A percentile compares a stretch with the other conserved stretches of the same genome.
Conservation (phyloP, 2,113 vertebrate genomes). For the Nannospalax galili region DNA sequence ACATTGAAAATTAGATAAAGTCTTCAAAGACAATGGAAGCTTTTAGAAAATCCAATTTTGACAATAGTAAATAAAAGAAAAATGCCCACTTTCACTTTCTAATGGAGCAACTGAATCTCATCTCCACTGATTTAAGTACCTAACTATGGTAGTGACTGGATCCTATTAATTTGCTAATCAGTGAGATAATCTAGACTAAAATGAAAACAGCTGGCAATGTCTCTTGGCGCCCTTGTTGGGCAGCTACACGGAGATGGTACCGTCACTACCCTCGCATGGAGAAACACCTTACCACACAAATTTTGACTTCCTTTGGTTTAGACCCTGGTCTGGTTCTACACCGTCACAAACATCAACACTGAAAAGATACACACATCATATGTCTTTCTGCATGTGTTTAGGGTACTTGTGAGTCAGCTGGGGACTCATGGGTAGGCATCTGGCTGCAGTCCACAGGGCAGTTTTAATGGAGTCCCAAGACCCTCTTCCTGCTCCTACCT, state of each 20-base stretch:
- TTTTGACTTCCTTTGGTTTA: neutral
- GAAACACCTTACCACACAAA: neutral
- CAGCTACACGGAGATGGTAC: neutral
- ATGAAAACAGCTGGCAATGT: neutral
- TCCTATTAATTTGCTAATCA: slow-evolving; percentile 27
- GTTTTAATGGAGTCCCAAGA: neutral
- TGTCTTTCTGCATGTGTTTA: neutral
- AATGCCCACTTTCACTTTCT: neutral
- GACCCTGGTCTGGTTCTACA: neutral
- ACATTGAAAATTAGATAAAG: slow-evolving; percentile 64
- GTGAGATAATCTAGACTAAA: neutral
- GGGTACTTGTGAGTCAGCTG: neutral
- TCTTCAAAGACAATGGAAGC: slow-evolving; percentile 58
- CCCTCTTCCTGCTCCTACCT: neutral
- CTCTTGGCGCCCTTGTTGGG: neutral
- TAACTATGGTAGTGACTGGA: neutral
- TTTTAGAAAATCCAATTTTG: slow-evolving; percentile 58
- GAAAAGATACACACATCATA: neutral
- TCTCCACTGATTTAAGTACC: neutral
- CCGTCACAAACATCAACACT: neutral
- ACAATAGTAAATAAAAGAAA: neutral
- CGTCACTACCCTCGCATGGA: neutral
- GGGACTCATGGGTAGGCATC: neutral
- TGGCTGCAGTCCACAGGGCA: neutral
- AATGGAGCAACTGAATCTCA: neutral